A percentile compares a stretch with the other conserved stretches of the same genome.
These are phyloP conservation scores for Emesis russula DNA, from an alignment of 2,888 invertebrate species.

Conservation along the genomic window DNA sequence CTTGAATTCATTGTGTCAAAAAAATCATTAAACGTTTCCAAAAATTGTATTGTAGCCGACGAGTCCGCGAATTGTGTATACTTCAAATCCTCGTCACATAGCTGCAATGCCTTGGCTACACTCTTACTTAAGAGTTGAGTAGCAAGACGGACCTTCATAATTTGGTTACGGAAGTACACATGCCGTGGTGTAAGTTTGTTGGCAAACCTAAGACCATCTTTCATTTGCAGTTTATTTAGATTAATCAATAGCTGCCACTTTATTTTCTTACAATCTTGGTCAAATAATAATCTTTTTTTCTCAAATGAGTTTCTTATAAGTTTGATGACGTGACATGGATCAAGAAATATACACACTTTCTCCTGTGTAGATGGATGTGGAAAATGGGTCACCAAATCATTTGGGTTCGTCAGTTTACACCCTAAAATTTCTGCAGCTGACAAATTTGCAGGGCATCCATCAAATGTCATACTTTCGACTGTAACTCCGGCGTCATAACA, in stretches of 20 bases:
- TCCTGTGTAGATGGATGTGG: slow-evolving; percentile 70
- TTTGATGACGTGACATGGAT: slow-evolving; percentile 83
- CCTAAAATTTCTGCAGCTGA: slow-evolving; percentile 77
- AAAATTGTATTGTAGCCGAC: too few relatives aligned
- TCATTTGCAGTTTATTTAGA: slow-evolving; percentile 58
- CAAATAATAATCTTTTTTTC: slow-evolving; percentile 43
- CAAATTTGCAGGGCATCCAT: slow-evolving; percentile 82
- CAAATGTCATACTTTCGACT: slow-evolving; percentile 83
- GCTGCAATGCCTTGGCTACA: slow-evolving; percentile 4
- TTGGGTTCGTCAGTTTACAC: slow-evolving; percentile 48
- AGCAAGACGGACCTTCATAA: slow-evolving; percentile 9
- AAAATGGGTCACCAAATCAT: not conserved
- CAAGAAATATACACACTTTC: slow-evolving; percentile 79
- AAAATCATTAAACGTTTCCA: too few relatives aligned
- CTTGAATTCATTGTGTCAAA: too few relatives aligned
- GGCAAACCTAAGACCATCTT: slow-evolving; percentile 61
- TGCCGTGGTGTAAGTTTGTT: slow-evolving; percentile 74
- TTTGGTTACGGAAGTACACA: slow-evolving; percentile 59
- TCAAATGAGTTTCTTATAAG: slow-evolving; percentile 83
- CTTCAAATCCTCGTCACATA: slow-evolving; percentile 16
- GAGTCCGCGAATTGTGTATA: slow-evolving; percentile 37
- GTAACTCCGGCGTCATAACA: slow-evolving; percentile 82
- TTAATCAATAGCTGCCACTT: slow-evolving; percentile 12
- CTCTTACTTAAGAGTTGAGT: slow-evolving; percentile 14
- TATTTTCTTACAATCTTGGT: not conserved